These are phyloP conservation scores for Haliclona indistincta DNA, from an alignment of 37 sponge, comb jelly and placozoan genomes.

Conservation along the genomic window DNA sequence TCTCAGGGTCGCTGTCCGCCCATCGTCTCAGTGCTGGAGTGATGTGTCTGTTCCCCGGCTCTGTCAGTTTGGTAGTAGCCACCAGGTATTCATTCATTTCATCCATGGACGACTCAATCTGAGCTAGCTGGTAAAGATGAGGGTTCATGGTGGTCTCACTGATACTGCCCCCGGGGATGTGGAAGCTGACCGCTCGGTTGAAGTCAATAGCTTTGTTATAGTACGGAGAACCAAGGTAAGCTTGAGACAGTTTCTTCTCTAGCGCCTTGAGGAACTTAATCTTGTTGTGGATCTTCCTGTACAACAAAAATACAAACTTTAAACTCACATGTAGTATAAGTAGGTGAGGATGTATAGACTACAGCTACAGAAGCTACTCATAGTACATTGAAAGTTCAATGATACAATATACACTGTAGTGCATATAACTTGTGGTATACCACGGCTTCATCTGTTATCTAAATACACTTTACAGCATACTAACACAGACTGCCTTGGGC, in stretches of 20 bases:
- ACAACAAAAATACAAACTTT: background rate
- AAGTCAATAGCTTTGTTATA: background rate
- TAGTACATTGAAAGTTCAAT: no score
- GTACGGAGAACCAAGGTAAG: slow-evolving; percentile 21
- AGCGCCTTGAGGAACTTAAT: slow-evolving; percentile 13
- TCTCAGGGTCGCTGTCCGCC: slow-evolving; percentile 25
- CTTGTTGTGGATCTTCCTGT: background rate
- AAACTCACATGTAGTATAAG: background rate
- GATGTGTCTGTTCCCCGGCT: slow-evolving; percentile 9
- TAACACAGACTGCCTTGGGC: no score
- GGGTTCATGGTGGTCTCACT: background rate
- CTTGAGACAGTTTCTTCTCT: slow-evolving; percentile 27
- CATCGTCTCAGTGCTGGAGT: slow-evolving; percentile 19
- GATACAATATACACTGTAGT: no score
- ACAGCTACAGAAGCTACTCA: no score
- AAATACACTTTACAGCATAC: no score
- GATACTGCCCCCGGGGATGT: background rate
- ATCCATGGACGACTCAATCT: background rate
- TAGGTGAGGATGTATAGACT: no score
- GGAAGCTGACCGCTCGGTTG: slow-evolving; percentile 19
- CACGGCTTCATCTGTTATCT: no score
- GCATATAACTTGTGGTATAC: no score
- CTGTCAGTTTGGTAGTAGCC: slow-evolving; percentile 6
- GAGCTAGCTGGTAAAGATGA: slow-evolving; percentile 14
- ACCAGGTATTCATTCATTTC: slow-evolving; percentile 9